Conservation (phyloP, 35 echinoderm and acorn worm species). For the Lytechinus variegatus region DNA sequence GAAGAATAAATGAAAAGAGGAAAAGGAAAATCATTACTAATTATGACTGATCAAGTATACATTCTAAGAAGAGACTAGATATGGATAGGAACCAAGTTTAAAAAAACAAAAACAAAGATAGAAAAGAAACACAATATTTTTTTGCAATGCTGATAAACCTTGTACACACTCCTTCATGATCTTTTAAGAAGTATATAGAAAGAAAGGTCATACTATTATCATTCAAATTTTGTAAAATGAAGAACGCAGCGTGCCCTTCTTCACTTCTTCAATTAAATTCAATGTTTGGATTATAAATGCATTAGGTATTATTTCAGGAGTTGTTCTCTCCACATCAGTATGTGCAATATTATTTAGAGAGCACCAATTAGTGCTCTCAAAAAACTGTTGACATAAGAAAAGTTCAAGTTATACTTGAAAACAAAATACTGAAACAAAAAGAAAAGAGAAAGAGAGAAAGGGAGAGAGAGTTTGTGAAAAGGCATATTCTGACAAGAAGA, state of each 20-base stretch:
- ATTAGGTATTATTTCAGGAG: not conserved
- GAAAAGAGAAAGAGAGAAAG: not conserved
- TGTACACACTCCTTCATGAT: too few relatives aligned
- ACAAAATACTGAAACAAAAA: not conserved
- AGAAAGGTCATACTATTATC: not conserved
- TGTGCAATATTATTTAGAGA: not conserved
- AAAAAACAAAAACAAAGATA: too few relatives aligned
- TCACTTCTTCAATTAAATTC: not conserved
- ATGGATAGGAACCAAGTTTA: too few relatives aligned
- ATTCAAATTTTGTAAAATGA: not conserved
- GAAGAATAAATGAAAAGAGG: not conserved
- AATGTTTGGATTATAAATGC: not conserved
- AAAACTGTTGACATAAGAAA: not conserved
- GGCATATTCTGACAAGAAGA: not conserved
- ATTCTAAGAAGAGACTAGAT: not conserved
- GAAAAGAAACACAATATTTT: too few relatives aligned
- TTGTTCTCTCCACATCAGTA: not conserved
- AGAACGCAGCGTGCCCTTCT: not conserved
- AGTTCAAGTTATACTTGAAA: not conserved
- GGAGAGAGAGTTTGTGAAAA: not conserved
- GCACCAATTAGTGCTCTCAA: not conserved
- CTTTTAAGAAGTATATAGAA: not conserved
- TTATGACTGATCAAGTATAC: not conserved
- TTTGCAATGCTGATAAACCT: too few relatives aligned
- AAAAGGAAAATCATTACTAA: not conserved